A percentile compares a stretch with the other conserved stretches of the same genome.
Evolutionary conservation across 2,888 invertebrate species (phyloP).

Genomic region (Cecidostiba fungosa): DNA sequence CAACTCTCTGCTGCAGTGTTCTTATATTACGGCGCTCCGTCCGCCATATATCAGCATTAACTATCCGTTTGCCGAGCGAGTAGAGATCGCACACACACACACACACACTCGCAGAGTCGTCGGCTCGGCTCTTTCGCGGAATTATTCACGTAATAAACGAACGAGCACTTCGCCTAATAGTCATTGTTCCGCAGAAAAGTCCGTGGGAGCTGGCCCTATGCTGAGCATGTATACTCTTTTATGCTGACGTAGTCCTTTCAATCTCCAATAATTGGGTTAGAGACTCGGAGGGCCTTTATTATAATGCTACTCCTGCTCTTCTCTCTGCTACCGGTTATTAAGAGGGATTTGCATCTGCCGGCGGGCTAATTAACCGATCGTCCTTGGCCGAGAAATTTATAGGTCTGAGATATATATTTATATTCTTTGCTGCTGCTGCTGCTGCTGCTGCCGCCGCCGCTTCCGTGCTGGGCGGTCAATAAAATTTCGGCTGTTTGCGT

Average conservation of each 20-base stretch:
- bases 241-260: conserved; percentile 47
- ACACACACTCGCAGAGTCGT: conserved; percentile 35
- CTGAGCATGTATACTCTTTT: neutral
- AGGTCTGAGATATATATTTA: conserved; percentile 33
- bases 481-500: conserved; percentile 33
- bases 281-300: conserved; percentile 29
- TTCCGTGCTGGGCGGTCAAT: conserved; percentile 19
- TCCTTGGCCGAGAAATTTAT: conserved; percentile 62
- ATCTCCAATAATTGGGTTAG: conserved; percentile 65
- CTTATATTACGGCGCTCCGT: conserved; percentile 73
- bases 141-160: conserved; percentile 70
- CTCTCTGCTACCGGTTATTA: conserved; percentile 57
- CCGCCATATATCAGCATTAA: conserved; percentile 76
- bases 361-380: conserved; percentile 63
- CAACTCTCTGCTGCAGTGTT: conserved; percentile 66
- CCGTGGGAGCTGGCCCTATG: conserved; percentile 53
- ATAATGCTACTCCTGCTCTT: conserved; percentile 26
- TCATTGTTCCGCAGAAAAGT: conserved; percentile 65
- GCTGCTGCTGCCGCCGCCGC: no score
- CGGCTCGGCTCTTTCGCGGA: conserved; percentile 58
- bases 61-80: conserved; percentile 69
- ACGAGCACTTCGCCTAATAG: conserved; percentile 70
- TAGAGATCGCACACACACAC: conserved; percentile 67
- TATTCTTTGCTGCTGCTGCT: neutral
- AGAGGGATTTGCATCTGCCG: conserved; percentile 44